These are phyloP conservation scores for Temnothorax longispinosus DNA, from an alignment of 1,140 invertebrate species.

Conservation along the genomic window DNA sequence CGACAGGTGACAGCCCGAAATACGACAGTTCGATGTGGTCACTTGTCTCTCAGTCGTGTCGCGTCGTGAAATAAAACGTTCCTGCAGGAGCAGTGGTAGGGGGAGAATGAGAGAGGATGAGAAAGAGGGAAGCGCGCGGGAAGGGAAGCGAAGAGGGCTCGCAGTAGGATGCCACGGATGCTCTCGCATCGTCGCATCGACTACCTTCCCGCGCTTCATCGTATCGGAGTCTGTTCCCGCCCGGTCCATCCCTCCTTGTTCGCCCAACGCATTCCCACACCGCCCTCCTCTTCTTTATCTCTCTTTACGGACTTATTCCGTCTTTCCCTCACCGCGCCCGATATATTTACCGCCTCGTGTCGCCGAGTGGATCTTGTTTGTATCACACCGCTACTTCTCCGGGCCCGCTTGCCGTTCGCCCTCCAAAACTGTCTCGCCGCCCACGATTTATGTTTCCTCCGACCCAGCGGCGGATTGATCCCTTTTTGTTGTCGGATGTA, in stretches of 20 bases:
- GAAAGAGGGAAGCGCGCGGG: background rate
- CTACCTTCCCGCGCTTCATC: slow-evolving; percentile 58
- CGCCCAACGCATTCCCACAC: background rate
- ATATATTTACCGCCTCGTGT: slow-evolving; percentile 79
- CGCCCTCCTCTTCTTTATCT: slow-evolving; percentile 38
- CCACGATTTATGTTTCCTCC: slow-evolving; percentile 84
- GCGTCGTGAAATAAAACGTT: slow-evolving; percentile 80
- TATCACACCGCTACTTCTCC: slow-evolving; percentile 81
- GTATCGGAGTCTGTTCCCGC: slow-evolving; percentile 58
- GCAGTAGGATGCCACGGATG: slow-evolving; percentile 41
- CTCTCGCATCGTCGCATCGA: slow-evolving; percentile 46
- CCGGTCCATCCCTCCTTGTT: slow-evolving; percentile 41
- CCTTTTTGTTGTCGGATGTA: slow-evolving; percentile 80
- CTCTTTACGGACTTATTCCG: slow-evolving; percentile 44
- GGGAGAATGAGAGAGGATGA: background rate
- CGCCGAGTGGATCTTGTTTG: slow-evolving; percentile 83
- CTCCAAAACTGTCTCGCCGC: slow-evolving; percentile 82
- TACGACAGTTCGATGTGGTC: slow-evolving; percentile 83
- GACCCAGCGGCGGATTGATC: slow-evolving; percentile 82
- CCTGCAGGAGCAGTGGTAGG: background rate
- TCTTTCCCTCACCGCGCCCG: slow-evolving; percentile 62
- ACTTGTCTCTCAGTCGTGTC: slow-evolving; percentile 80
- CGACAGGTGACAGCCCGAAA: slow-evolving; percentile 81
- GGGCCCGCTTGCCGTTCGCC: slow-evolving; percentile 76
- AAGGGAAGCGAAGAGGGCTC: background rate